Evolutionary conservation across 2,888 invertebrate genomes (phyloP), one percentile per base, ranked within the genome.

Genomic region (Noctuana brunneofusca): DNA sequence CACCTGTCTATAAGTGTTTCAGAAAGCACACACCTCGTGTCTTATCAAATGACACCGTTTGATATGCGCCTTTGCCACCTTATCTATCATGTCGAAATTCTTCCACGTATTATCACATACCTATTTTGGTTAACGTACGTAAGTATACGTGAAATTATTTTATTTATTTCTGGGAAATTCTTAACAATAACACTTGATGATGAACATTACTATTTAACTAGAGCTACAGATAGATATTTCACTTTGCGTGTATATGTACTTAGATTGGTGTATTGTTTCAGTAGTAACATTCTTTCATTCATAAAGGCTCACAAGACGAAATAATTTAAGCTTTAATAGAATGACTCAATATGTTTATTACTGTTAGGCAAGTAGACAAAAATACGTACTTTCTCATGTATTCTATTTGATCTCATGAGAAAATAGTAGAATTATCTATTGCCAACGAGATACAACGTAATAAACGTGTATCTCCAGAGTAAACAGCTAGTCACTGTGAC

Each of bases 21-120:
- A 85, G 85, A 86, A 84, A 84, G 79, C 81, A 76, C 83, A 79
- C 84, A 85, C 87, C 87, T 85, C 76, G 78, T 71, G 68, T 74
- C 79, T 90, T 90, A 90, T 90, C 90, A 84, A 85, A 81, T 89
- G 90, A 90, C 90, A 90, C 89, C 84, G 83, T 90, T 90, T 89
- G 90, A 90, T 90, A 89, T 68, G 85, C 76, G 82, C 75, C 84
- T 83, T 79, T 74, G 76, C 80, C 75, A 79, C 80, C 83, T 89
- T 89, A 89, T 89, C 89, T 87, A 79, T 79, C 79, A 80, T 90
- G 89, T 90, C 86, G 89, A 90, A 91, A 91, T 90, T 88, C 86
- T 87, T 89, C 84, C 88, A 88, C 87, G 84, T 87, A 72, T 53
- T 62, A 62, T 62, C 60, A 62, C 75, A 69, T 78, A 83, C 80